Percentiles rank a stretch among this genome's conserved stretches.
Conservation (phyloP, 1,140 invertebrate genomes). For the Homarus americanus region DNA sequence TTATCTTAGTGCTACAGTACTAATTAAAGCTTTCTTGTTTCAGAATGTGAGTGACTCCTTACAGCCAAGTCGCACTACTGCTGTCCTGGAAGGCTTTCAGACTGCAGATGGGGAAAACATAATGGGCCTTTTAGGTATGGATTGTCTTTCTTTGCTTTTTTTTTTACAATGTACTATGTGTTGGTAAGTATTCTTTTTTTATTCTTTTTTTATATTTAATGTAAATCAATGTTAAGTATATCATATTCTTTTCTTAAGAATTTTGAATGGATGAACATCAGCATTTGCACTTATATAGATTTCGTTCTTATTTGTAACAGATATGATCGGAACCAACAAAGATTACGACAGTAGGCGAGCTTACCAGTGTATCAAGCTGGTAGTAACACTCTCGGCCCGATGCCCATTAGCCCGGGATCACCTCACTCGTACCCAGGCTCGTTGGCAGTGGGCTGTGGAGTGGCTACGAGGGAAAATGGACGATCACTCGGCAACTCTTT, state of each 20-base stretch:
- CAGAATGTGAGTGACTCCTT: slow-evolving; percentile 78
- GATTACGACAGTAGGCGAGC: slow-evolving; percentile 79
- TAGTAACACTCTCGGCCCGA: slow-evolving; percentile 78
- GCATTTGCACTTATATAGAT: background rate
- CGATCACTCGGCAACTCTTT: slow-evolving; percentile 76
- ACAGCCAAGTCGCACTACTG: slow-evolving; percentile 77
- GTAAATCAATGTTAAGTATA: background rate
- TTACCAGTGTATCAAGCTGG: slow-evolving; percentile 81
- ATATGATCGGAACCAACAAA: slow-evolving; percentile 76
- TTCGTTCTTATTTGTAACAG: slow-evolving; percentile 1
- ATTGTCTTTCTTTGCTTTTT: background rate
- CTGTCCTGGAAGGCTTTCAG: slow-evolving; percentile 78
- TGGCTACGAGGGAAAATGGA: slow-evolving; percentile 81
- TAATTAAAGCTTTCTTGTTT: slow-evolving; percentile 41
- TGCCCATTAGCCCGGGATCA: slow-evolving; percentile 79
- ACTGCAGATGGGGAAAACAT: slow-evolving; percentile 76
- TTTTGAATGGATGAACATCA: background rate
- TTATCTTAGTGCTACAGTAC: background rate
- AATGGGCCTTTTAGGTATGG: slow-evolving; percentile 76
- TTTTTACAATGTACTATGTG: background rate
- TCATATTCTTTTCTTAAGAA: background rate
- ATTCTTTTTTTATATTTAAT: background rate
- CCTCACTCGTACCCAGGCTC: slow-evolving; percentile 77
- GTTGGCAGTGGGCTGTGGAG: slow-evolving; percentile 81
- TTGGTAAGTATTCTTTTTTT: background rate